Conservation (phyloP, 2,797 vertebrate species). For the Apodemus agrarius region DNA sequence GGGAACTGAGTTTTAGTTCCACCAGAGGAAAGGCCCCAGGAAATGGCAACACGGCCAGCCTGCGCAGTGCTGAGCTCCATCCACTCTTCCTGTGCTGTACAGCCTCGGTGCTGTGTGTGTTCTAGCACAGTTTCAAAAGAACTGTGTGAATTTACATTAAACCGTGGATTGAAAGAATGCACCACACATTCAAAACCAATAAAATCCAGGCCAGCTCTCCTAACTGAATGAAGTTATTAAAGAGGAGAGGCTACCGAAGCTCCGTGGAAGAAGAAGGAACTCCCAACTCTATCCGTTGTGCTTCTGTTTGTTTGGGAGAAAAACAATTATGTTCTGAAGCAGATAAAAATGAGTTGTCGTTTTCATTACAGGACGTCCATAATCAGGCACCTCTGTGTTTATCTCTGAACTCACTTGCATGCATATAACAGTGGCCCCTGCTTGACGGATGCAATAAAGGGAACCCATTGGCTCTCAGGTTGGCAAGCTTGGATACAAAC, state of each 20-base stretch:
- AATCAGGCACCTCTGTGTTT: background rate
- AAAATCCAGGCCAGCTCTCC: background rate
- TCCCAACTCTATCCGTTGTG: background rate
- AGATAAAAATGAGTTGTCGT: background rate
- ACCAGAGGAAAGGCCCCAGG: background rate
- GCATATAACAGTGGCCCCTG: background rate
- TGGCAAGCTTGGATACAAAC: background rate
- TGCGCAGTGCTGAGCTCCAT: background rate
- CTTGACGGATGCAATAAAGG: background rate
- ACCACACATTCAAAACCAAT: background rate
- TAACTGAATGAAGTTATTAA: background rate
- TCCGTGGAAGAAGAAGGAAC: background rate
- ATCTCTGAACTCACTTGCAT: background rate
- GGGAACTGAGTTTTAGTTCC: background rate
- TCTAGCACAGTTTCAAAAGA: background rate
- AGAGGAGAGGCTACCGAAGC: background rate
- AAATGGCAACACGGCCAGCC: background rate
- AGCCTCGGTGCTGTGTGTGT: background rate
- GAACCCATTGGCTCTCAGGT: background rate
- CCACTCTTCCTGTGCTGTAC: background rate
- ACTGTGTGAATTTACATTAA: conserved; percentile 21
- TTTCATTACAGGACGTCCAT: background rate
- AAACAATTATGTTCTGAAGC: background rate
- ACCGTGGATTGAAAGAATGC: background rate
- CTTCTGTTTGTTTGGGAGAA: background rate